These are phyloP conservation scores for Ochotona princeps DNA, from an alignment of 2,113 vertebrate species.

Conservation along the genomic window DNA sequence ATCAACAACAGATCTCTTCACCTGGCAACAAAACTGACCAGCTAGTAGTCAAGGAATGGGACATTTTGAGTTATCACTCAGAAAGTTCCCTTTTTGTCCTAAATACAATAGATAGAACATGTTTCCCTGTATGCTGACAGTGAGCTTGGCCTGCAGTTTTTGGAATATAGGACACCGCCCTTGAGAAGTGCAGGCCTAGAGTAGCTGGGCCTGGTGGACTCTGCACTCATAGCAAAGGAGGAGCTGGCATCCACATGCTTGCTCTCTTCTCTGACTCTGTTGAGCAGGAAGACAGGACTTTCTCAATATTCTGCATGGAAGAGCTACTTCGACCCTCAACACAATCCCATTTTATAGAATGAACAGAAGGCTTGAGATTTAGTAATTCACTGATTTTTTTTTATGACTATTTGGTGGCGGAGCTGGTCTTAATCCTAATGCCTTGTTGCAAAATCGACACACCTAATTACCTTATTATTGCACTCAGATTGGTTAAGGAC, in stretches of 20 bases:
- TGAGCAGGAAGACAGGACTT: fast-evolving
- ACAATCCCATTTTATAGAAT: background rate
- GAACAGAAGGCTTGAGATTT: fast-evolving
- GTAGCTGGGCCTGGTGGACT: background rate
- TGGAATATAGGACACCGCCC: no score
- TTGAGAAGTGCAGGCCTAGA: background rate
- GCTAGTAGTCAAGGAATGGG: background rate
- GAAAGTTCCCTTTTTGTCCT: background rate
- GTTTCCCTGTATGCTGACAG: background rate
- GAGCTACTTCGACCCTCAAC: background rate
- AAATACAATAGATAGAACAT: background rate
- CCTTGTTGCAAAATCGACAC: background rate
- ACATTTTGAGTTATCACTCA: background rate
- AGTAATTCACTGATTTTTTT: no score
- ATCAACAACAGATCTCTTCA: no score
- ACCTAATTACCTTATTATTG: background rate
- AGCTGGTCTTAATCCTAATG: background rate
- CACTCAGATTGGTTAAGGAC: background rate
- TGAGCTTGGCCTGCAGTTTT: background rate
- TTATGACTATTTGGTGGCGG: background rate
- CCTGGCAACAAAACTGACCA: background rate
- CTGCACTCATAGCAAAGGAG: background rate
- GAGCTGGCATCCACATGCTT: background rate
- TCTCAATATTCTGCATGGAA: fast-evolving
- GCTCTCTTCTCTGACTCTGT: no score